Conservation (phyloP, 2,113 vertebrate species). For the Catharus fuscescens region DNA sequence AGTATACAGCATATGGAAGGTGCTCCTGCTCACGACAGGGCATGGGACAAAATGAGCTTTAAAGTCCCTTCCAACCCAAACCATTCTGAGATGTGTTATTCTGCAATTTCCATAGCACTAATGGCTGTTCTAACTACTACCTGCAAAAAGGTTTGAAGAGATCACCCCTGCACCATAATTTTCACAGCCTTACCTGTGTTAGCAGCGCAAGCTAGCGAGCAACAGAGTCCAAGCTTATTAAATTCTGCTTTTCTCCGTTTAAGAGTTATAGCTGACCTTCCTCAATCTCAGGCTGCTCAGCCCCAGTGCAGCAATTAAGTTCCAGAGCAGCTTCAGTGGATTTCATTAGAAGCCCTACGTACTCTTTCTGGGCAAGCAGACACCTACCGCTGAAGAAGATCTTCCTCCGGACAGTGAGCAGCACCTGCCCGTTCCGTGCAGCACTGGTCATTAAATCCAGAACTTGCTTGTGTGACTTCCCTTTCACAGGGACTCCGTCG, state of each 20-base stretch:
- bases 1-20: not conserved
- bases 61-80: not conserved
- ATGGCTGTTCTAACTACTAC: not conserved
- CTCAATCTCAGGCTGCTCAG: not conserved
- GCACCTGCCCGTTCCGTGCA: conserved; percentile 93
- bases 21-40: not conserved
- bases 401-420: conserved; percentile 92
- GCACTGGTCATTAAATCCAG: conserved; percentile 96
- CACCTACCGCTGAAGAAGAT: conserved; percentile 83
- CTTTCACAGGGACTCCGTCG: conserved; percentile 91
- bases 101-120: not conserved
- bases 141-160: not conserved
- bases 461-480: conserved; percentile 96
- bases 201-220: not conserved
- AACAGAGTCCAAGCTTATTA: not conserved
- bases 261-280: not conserved
- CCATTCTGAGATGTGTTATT: not conserved
- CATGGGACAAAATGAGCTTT: not conserved
- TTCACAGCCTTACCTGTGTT: not conserved
- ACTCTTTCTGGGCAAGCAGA: not conserved
- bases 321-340: not conserved
- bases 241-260: not conserved
- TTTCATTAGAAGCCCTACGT: too few relatives aligned
- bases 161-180: not conserved
- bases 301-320: not conserved